These are phyloP conservation scores for Eurystomus gularis DNA, from an alignment of 2,113 vertebrate species.

Conservation along the genomic window DNA sequence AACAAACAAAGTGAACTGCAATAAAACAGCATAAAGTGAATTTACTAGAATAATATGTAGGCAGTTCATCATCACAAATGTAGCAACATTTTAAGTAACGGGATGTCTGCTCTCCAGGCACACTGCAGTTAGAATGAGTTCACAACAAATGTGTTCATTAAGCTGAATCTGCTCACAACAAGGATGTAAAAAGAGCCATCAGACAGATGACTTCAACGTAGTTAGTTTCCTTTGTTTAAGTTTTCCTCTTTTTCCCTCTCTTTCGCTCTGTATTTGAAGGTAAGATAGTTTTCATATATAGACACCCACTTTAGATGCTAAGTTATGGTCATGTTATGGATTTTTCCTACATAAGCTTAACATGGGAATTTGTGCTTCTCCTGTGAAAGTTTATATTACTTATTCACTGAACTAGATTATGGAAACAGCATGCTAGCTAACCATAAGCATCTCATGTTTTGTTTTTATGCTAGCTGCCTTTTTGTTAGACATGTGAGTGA, in stretches of 20 bases:
- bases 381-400: background rate
- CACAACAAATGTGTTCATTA: slow-evolving; percentile 24
- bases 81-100: background rate
- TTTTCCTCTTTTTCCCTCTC: background rate
- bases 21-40: background rate
- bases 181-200: background rate
- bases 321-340: background rate
- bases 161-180: background rate
- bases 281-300: background rate
- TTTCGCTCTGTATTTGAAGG: background rate
- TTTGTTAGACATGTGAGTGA: background rate
- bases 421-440: background rate
- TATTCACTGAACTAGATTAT: background rate
- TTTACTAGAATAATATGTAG: background rate
- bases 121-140: slow-evolving; percentile 27
- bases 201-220: background rate
- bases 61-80: slow-evolving; percentile 15
- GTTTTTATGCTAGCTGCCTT: background rate
- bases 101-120: background rate
- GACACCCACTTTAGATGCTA: background rate
- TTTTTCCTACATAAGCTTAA: background rate
- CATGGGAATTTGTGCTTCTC: background rate
- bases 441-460: background rate
- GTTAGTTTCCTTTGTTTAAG: background rate
- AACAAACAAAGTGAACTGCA: background rate